A percentile compares a stretch with the other conserved stretches of the same genome.
phyloP scores from a whole-genome alignment of 1,140 invertebrate genomes.

The Conus ventricosus region DNA sequence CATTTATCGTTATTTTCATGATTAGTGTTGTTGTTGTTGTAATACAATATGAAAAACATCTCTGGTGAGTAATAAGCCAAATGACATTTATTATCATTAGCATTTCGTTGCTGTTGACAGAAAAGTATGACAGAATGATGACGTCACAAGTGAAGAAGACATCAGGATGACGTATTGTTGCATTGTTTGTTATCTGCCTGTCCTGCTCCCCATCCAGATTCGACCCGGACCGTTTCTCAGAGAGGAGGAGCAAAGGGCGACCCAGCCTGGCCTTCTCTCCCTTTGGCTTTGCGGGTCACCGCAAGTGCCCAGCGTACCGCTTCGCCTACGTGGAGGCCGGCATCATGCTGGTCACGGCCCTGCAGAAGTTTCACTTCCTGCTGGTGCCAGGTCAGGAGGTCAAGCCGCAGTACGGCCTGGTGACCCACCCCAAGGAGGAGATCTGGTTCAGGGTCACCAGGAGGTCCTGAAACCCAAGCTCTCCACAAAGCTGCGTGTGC shows the following conservation, averaged over 20 bases:
- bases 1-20: no score
- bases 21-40: no score
- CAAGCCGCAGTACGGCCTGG: constrained; percentile 62
- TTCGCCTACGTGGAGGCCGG: constrained; percentile 61
- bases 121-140: no score
- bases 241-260: constrained; percentile 52
- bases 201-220: constrained; percentile 59
- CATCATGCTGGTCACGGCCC: constrained; percentile 52
- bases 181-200: no score
- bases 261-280: constrained; percentile 62
- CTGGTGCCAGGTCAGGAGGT: constrained; percentile 66
- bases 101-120: no score
- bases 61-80: no score
- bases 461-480: background rate
- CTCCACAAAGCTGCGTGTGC: no score
- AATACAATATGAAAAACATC: no score
- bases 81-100: no score
- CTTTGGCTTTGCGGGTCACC: constrained; percentile 72
- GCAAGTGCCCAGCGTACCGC: constrained; percentile 65
- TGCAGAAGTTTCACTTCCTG: constrained; percentile 60
- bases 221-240: constrained; percentile 71
- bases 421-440: constrained; percentile 69
- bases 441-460: constrained; percentile 68
- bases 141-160: no score
- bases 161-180: no score